These are phyloP conservation scores for Sphaeridia pumilis DNA, from an alignment of 2,888 invertebrate genomes.

Conservation along the genomic window DNA sequence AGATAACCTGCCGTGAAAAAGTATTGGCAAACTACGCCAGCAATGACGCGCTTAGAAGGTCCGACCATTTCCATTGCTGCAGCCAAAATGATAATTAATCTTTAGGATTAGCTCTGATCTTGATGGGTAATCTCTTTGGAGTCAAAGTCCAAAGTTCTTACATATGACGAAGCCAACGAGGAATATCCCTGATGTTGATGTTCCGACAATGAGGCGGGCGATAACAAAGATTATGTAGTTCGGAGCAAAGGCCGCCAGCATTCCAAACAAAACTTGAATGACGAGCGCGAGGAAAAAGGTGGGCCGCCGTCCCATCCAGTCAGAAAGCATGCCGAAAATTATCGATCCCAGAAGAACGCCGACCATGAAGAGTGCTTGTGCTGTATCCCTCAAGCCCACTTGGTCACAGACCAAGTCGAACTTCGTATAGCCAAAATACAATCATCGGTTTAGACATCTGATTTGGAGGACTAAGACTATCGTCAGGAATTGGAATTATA, in stretches of 20 bases:
- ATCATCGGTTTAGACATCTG: neutral
- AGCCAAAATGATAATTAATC: neutral
- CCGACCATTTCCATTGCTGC: constrained; percentile 48
- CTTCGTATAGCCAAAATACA: constrained; percentile 38
- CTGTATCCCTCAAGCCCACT: constrained; percentile 51
- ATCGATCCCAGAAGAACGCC: constrained; percentile 62
- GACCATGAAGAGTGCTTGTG: constrained; percentile 58
- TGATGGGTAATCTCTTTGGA: neutral
- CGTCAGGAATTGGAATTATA: neutral
- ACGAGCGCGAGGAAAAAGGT: constrained; percentile 61
- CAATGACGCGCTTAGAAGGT: constrained; percentile 53
- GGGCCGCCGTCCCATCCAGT: constrained; percentile 55
- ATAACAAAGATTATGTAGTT: constrained; percentile 56
- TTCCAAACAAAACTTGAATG: constrained; percentile 55
- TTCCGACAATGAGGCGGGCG: constrained; percentile 55
- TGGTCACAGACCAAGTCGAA: constrained; percentile 57
- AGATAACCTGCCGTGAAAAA: constrained; percentile 63
- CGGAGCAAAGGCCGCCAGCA: constrained; percentile 54
- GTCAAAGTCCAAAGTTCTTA: constrained; percentile 38
- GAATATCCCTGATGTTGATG: constrained; percentile 63
- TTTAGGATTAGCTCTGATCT: neutral
- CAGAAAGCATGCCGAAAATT: constrained; percentile 58
- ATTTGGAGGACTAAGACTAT: neutral
- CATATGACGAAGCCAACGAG: constrained; percentile 67
- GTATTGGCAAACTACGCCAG: constrained; percentile 60